phyloP scores from a whole-genome alignment of 2,888 invertebrate species.

The Xanthorhoe spadicearia region DNA sequence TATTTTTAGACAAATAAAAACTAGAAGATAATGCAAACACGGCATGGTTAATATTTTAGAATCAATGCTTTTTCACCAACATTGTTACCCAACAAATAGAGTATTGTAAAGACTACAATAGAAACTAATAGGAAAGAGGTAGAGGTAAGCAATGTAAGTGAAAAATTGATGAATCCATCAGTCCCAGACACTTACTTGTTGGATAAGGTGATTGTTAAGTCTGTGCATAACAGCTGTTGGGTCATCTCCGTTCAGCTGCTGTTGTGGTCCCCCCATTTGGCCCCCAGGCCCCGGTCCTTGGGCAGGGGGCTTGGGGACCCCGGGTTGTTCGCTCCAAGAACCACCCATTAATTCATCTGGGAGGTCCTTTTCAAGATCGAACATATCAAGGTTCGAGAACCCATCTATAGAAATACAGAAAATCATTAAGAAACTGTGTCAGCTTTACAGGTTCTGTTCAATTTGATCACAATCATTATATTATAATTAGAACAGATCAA shows the following conservation, averaged over 20 bases:
- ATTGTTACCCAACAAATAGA: neutral
- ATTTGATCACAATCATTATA: neutral
- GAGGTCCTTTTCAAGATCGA: constrained; percentile 95
- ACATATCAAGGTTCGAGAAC: constrained; percentile 93
- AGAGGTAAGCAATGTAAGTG: neutral
- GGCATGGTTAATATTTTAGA: too few relatives aligned
- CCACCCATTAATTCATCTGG: constrained; percentile 95
- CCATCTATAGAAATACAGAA: constrained; percentile 86
- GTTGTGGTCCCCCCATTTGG: constrained; percentile 78
- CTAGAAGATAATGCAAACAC: too few relatives aligned
- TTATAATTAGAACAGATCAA: neutral
- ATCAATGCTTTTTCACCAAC: neutral
- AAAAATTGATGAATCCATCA: constrained; percentile 43
- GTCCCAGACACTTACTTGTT: constrained; percentile 84
- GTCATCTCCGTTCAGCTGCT: constrained; percentile 89
- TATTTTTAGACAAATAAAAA: too few relatives aligned
- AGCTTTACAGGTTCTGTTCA: neutral
- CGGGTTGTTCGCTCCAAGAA: constrained; percentile 90
- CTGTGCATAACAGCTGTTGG: constrained; percentile 84
- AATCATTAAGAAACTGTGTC: constrained; percentile 4
- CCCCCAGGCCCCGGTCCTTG: constrained; percentile 93
- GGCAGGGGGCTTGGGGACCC: constrained; percentile 90
- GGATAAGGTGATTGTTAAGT: constrained; percentile 88
- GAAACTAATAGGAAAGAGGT: neutral
- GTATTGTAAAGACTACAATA: neutral